Base-by-base conservation (phyloP, 23 tunicate genomes). In the Botrylloides violaceus region DNA sequence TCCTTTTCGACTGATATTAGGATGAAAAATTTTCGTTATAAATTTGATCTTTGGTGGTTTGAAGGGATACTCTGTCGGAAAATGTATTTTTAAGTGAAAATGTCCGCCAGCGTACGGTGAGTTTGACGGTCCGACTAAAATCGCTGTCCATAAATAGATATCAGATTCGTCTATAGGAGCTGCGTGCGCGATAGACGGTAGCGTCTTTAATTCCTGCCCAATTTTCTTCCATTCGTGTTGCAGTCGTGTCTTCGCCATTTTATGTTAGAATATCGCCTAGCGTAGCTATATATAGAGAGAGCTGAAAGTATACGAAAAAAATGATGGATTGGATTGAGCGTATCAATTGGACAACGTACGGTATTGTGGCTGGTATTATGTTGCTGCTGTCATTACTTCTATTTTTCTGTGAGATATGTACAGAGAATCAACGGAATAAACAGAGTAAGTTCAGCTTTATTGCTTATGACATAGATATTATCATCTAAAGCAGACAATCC, bases 1-100 rank as follows among this genome's bases (percentile, higher is more conserved):
- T 26, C 83, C 83, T 12, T 58, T 70, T 19, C 2, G 15, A 6
- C 61, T 70, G 22, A 79, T 79, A 37, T 79, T 79, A 2, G 83
- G 83, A 58, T 79, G 83, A 35, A 55, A 79, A 19, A 79, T 79
- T 31, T 7, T 4, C 1, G 83, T 79, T 32, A 27, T 58, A 58
- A 79, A 68, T 12, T 56, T 70, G 3, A 79, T 34, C 58, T 58
- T 70, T 4, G 83, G 83, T 4, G 83, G 76, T 34, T 58, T 68
- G 68, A 79, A 79, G 23, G 83, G 83, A 59, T 79, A 79, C 43
- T 79, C 76, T 29, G 76, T 79, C 24, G 76, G 76, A 70, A 56
- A 70, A 1, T 55, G 19, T 27, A 79, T 36, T 21, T 50, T 5
- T 1, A 79, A 25, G n/a, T n/a, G 58, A 38, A 79, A 79, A 4